Conservation (phyloP, 1,140 invertebrate genomes). For the Bombus sibiricus region DNA sequence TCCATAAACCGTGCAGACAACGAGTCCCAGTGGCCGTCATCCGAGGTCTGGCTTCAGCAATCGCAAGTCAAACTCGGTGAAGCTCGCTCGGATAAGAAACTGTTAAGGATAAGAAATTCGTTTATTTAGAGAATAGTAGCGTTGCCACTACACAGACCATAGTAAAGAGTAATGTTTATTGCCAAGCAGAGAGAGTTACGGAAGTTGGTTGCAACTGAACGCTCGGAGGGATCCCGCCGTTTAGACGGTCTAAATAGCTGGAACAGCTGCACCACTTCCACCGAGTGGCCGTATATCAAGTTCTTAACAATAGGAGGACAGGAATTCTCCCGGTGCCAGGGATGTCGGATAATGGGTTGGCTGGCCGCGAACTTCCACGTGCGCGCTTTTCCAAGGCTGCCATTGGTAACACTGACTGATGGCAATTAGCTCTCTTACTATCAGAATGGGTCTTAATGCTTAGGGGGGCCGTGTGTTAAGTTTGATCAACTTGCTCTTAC, state of each 20-base stretch:
- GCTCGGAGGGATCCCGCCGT: background rate
- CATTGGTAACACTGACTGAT: background rate
- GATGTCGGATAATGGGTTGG: background rate
- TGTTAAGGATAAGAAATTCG: background rate
- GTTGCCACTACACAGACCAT: background rate
- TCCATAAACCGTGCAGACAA: background rate
- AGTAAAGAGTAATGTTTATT: background rate
- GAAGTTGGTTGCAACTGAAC: background rate
- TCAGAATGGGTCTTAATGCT: background rate
- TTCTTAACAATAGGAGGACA: conserved; percentile 26
- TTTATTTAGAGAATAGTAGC: background rate
- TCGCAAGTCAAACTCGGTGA: background rate
- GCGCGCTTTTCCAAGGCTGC: background rate
- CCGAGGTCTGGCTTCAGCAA: no score
- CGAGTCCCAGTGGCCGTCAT: no score
- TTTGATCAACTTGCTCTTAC: background rate
- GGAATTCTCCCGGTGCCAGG: background rate
- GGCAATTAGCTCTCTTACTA: background rate
- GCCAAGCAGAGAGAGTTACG: background rate
- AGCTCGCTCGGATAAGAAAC: background rate
- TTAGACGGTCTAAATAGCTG: conserved; percentile 10
- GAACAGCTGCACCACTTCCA: conserved; percentile 2
- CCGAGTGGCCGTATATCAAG: conserved; percentile 13
- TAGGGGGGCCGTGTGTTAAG: background rate
- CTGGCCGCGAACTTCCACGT: background rate